These are phyloP conservation scores for Ptychodera flava DNA, from an alignment of 35 echinoderm and acorn worm species.

Conservation along the genomic window DNA sequence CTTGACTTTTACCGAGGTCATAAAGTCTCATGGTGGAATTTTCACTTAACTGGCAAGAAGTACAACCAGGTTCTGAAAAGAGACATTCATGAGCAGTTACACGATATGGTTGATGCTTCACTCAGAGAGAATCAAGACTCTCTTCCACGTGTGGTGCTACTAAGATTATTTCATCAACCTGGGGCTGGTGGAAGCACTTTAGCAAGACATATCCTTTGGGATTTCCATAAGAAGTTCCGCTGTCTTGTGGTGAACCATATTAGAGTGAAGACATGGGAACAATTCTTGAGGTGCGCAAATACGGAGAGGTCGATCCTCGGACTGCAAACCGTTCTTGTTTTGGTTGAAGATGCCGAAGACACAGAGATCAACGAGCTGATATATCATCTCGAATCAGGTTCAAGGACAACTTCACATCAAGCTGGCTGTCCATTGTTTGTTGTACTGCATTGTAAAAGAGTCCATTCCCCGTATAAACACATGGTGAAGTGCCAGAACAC, in stretches of 20 bases:
- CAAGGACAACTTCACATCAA: conserved; percentile 29
- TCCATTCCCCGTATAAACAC: background rate
- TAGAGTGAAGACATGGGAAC: conserved; percentile 28
- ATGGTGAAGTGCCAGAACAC: background rate
- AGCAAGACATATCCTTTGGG: conserved; percentile 43
- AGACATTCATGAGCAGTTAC: too few relatives aligned
- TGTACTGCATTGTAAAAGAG: conserved; percentile 25
- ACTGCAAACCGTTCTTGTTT: background rate
- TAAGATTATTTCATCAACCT: too few relatives aligned
- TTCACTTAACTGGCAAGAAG: too few relatives aligned
- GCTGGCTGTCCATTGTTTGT: conserved; percentile 13
- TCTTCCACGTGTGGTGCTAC: background rate
- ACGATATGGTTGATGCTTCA: background rate
- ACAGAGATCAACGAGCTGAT: conserved; percentile 23
- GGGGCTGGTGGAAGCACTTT: conserved; percentile 50
- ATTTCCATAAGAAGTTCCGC: conserved; percentile 29
- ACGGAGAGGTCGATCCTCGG: background rate
- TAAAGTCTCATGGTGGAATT: too few relatives aligned
- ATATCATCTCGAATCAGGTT: background rate
- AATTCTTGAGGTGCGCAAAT: conserved; percentile 36
- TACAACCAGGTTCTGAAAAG: too few relatives aligned
- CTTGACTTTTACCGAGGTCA: too few relatives aligned
- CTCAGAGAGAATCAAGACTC: conserved; percentile 7
- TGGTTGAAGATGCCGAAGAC: too few relatives aligned
- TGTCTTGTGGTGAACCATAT: conserved; percentile 37